A percentile compares a stretch with the other conserved stretches of the same genome.
These are phyloP conservation scores for Telenomus remus DNA, from an alignment of 1,140 invertebrate genomes.

Conservation along the genomic window DNA sequence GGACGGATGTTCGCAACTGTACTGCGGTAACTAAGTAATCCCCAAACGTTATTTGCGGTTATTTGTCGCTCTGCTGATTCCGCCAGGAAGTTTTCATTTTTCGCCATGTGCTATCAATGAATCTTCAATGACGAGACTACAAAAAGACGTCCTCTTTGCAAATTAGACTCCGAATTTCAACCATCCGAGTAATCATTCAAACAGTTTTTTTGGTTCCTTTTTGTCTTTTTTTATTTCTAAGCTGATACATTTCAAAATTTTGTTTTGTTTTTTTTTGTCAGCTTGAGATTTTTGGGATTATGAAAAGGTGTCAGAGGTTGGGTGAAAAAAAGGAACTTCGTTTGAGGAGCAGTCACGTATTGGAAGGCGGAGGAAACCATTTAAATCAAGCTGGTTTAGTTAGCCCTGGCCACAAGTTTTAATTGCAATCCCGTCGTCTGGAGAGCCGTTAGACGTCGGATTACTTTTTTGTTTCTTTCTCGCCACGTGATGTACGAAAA, in stretches of 20 bases:
- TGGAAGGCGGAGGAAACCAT: constrained; percentile 59
- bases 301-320: too few relatives aligned
- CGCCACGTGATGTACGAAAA: constrained; percentile 50
- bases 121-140: constrained; percentile 23
- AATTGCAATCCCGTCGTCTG: constrained; percentile 69
- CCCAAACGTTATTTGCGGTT: constrained; percentile 73
- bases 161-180: background rate
- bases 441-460: constrained; percentile 67
- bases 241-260: too few relatives aligned
- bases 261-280: too few relatives aligned
- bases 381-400: constrained; percentile 73
- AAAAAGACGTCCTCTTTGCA: constrained; percentile 2
- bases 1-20: constrained; percentile 62
- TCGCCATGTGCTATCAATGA: constrained; percentile 42
- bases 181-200: background rate
- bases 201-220: too few relatives aligned
- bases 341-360: constrained; percentile 28
- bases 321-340: too few relatives aligned
- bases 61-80: constrained; percentile 69
- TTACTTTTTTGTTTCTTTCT: constrained; percentile 63
- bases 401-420: constrained; percentile 72
- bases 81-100: constrained; percentile 61
- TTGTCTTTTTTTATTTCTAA: too few relatives aligned
- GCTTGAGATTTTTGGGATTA: too few relatives aligned
- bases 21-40: constrained; percentile 74